Base-by-base conservation (phyloP, 2,888 invertebrate species). In the Agrotis segetum region DNA sequence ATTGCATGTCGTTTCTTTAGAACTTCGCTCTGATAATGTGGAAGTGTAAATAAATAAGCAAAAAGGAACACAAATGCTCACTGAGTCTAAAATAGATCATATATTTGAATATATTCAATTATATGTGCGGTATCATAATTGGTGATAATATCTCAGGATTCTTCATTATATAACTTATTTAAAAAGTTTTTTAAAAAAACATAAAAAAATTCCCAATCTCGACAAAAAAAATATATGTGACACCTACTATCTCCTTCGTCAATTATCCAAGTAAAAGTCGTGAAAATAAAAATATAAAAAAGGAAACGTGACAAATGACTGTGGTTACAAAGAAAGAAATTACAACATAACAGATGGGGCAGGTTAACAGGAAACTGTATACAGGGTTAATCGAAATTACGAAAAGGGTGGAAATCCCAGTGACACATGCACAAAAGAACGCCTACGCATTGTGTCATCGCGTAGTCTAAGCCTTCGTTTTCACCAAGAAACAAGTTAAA, bases 1-100 rank as follows among this genome's bases (percentile, higher is more conserved):
- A 66, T 55, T 71, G 71, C 68, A 69, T 60, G 55, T 56, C 29
- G 50, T 55, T 75, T 71, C 82, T 70, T 82, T 80, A 68, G 49
- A 79, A 50, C 56, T 58, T 40, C 47, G 29, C 49, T 34, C 58
- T 44, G 52, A 55, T 59, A 24, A 49, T 29, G 29, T 19, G 49
- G 21, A 60, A 34, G 14, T 44, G 21, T 50, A 19, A 46, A 62
- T 46, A 46, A 19, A 56, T 46, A 55, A 46, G 34, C 7, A 46
- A 59, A 67, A 46, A 17, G 17, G 19, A 71, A 71, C 9, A 19
- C 19, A 40, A 46, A 34, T 46, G n/a, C 21, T 14, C n/a, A 21
- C n/a, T 34, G 40, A 46, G 14, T 16, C 14, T 7, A 14, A 44
- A 44, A 58, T 56, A 34, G 58, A 16, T 34, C n/a, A 46, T 1